phyloP scores from a whole-genome alignment of 2,797 vertebrate species.

The Anas bahamensis region DNA sequence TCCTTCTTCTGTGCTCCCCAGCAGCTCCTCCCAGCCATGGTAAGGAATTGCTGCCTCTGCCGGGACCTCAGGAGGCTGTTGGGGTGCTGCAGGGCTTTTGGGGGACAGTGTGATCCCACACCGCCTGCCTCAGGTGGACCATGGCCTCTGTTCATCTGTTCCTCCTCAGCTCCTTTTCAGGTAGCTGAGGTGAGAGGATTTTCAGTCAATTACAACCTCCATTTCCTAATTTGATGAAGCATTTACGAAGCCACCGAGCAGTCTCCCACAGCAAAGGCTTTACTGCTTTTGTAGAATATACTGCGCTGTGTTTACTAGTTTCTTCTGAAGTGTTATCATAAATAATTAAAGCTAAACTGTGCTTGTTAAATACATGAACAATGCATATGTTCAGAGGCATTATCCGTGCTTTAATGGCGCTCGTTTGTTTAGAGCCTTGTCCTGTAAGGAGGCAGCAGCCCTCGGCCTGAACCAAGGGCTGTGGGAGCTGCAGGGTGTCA shows the following conservation, averaged over 20 bases:
- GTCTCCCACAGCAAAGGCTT: background rate
- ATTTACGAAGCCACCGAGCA: background rate
- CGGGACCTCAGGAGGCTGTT: background rate
- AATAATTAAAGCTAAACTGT: conserved; percentile 67
- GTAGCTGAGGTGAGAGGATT: background rate
- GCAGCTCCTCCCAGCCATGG: background rate
- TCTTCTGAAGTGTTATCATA: conserved; percentile 44
- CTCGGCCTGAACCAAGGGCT: background rate
- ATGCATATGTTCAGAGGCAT: conserved; percentile 46
- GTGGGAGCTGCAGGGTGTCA: background rate
- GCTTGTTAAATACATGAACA: conserved; percentile 70
- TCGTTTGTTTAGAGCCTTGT: conserved; percentile 16
- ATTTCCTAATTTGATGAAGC: background rate
- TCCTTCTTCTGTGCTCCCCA: background rate
- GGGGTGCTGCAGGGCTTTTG: background rate
- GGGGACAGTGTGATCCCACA: background rate
- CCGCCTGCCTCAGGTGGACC: background rate
- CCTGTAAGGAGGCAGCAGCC: background rate
- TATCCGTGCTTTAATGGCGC: conserved; percentile 57
- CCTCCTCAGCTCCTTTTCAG: background rate
- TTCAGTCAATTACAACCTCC: background rate
- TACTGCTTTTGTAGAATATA: background rate
- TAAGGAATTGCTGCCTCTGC: background rate
- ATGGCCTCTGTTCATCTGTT: background rate
- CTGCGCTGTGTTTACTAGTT: conserved; percentile 32